Evolutionary conservation across 2,888 invertebrate genomes (phyloP).

Genomic region (Meiosimyza decipiens): DNA sequence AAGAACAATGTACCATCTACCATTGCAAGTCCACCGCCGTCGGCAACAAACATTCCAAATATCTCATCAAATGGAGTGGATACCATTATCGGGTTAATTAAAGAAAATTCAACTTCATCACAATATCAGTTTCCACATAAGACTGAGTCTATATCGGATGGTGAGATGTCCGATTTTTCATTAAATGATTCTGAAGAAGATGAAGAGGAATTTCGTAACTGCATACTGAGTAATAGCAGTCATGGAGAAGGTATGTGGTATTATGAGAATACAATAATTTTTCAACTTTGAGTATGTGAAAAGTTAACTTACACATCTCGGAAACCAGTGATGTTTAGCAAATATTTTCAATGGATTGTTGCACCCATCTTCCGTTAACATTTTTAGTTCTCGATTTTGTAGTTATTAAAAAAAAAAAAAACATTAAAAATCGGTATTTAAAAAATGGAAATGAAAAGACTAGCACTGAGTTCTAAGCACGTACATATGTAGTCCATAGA

Average conservation of each 20-base stretch:
- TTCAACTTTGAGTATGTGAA: no score
- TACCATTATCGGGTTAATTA: constrained; percentile 33
- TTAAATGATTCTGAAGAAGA: constrained; percentile 84
- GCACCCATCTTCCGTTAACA: no score
- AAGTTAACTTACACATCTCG: no score
- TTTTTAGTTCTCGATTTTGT: no score
- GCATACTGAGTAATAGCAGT: constrained; percentile 44
- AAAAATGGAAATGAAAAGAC: no score
- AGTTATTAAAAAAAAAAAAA: no score
- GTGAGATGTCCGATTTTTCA: constrained; percentile 72
- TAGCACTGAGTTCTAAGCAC: no score
- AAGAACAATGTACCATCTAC: not conserved
- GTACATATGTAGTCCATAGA: no score
- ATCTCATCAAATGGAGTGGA: constrained; percentile 40
- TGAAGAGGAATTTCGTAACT: constrained; percentile 64
- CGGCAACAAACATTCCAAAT: constrained; percentile 31
- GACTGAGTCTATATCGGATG: constrained; percentile 64
- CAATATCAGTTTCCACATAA: constrained; percentile 54
- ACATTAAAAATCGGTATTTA: no score
- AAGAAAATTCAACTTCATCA: not conserved
- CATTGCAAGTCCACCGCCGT: not conserved
- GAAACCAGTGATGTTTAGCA: no score
- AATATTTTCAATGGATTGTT: no score
- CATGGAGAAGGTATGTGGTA: constrained; percentile 41
- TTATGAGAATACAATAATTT: not conserved